A percentile compares a stretch with the other conserved stretches of the same genome.
phyloP scores from a whole-genome alignment of 2,888 invertebrate genomes.

The Drosophila ustulata region DNA sequence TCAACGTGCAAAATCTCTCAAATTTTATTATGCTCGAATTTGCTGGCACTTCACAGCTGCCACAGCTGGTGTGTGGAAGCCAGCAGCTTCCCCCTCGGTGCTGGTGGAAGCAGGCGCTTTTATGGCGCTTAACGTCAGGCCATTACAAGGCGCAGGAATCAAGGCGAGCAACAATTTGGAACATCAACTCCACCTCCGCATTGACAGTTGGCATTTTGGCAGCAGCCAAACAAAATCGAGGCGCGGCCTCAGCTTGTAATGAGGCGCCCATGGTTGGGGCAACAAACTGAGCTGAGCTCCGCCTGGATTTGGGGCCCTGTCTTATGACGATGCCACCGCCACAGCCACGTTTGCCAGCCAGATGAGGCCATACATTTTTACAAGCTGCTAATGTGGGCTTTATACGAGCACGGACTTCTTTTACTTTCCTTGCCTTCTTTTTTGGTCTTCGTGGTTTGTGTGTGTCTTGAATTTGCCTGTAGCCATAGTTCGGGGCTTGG shows the following conservation, averaged over 20 bases:
- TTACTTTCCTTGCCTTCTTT: conserved; percentile 10
- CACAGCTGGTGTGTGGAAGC: conserved; percentile 21
- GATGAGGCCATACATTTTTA: conserved; percentile 68
- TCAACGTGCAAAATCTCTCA: conserved; percentile 67
- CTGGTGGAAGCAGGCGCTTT: conserved; percentile 34
- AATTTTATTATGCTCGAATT: conserved; percentile 75
- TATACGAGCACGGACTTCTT: conserved; percentile 27
- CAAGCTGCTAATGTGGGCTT: conserved; percentile 71
- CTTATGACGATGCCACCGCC: conserved; percentile 17
- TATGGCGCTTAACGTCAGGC: conserved; percentile 56
- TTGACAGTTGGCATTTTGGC: conserved; percentile 62
- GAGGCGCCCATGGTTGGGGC: conserved; percentile 42
- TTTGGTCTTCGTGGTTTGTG: background rate
- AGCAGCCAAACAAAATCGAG: conserved; percentile 26
- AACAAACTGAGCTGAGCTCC: conserved; percentile 19
- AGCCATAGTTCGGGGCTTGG: conserved; percentile 26
- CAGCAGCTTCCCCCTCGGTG: background rate
- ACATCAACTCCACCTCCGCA: conserved; percentile 28
- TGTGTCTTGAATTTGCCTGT: conserved; percentile 33
- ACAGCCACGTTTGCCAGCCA: conserved; percentile 16
- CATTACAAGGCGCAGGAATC: conserved; percentile 49
- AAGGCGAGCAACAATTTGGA: conserved; percentile 26
- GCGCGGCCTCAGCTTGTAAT: conserved; percentile 57
- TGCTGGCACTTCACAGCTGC: conserved; percentile 48
- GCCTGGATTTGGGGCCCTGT: conserved; percentile 46